Percentiles rank a stretch among this genome's conserved stretches.
phyloP scores from a whole-genome alignment of 2,888 invertebrate genomes.

The Phania funesta region DNA sequence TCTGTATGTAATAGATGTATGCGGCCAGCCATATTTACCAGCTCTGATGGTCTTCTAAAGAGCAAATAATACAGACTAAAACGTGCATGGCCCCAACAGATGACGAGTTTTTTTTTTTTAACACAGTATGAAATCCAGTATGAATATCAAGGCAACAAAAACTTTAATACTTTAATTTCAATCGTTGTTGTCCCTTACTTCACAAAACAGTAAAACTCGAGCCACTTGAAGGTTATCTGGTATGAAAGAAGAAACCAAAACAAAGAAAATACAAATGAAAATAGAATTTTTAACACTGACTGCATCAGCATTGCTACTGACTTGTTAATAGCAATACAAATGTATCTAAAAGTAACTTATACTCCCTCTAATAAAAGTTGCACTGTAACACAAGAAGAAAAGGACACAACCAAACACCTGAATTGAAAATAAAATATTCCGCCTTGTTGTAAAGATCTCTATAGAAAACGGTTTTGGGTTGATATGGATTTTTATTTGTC shows the following conservation, averaged over 20 bases:
- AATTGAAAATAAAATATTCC: constrained; percentile 18
- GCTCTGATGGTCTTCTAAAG: too few relatives aligned
- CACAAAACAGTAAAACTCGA: constrained; percentile 46
- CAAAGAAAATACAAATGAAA: not conserved
- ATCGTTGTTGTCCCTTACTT: constrained; percentile 77
- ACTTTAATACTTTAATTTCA: constrained; percentile 78
- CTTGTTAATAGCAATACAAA: constrained; percentile 21
- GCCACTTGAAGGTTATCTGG: not conserved
- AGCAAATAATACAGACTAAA: too few relatives aligned
- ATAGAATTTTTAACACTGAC: constrained; percentile 25
- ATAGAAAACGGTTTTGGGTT: not conserved
- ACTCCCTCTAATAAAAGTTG: constrained; percentile 13
- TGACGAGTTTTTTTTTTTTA: too few relatives aligned
- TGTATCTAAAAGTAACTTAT: not conserved
- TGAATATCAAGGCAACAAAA: too few relatives aligned
- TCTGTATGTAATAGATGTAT: too few relatives aligned
- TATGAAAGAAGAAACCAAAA: not conserved
- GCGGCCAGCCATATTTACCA: too few relatives aligned
- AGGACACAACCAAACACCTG: constrained; percentile 7
- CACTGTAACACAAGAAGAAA: constrained; percentile 5
- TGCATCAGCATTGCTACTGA: not conserved
- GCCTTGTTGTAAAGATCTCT: constrained; percentile 13
- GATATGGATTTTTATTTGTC: not conserved
- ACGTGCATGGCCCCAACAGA: too few relatives aligned
- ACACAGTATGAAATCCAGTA: too few relatives aligned